Evolutionary conservation across 2,797 vertebrate species (phyloP), one percentile per base, ranked within the genome.

Genomic region (Antrozous pallidus): DNA sequence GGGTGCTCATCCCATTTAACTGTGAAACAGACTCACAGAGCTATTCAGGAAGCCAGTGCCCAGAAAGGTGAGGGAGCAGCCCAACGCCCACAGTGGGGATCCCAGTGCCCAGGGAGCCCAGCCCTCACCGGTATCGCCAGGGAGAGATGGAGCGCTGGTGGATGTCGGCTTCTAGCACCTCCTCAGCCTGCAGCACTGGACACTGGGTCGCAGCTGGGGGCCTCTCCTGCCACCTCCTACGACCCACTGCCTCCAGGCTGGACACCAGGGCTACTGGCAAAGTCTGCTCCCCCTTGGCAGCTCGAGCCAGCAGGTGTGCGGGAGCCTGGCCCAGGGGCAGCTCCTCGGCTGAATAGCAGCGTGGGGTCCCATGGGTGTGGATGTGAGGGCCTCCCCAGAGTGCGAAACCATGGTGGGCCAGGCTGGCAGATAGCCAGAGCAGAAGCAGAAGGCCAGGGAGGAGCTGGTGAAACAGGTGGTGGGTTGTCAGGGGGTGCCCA

Each of bases 101-200:
- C n/a, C 31, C 3, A 6, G 69, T 8, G 10, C 42, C 47, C 26
- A 10, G 12, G 18, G 31, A 8, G 22, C 6, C 13, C 11, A 13
- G 36, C 47, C 51, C 98, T 98, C 96, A 99, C 99, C 97, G 96
- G 94, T 98, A 98, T 69, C 96, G 96, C 99, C 99, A 99, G 0
- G 99, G 99, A 0, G 99, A 99, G 96, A 99, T 98, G 88, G 99
- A 99, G 16, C 99, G 97, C 47, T 97, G 94, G 1, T 83, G 93
- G 10, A 96, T 0, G 0, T 96, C 92, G 0, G 96, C 94, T 14
- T 14, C 22, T 1, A 94, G 3, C 0, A 92, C 71, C 1, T 51
- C 0, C 84, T 96, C 97, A 0, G 95, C 69, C 0, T 89, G 85
- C 77, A 98, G 85, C 2, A 65, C 0, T 0, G 97, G 86, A 26